These are phyloP conservation scores for Drosophila sechellia DNA, from an alignment of 1,140 invertebrate genomes.

Conservation along the genomic window DNA sequence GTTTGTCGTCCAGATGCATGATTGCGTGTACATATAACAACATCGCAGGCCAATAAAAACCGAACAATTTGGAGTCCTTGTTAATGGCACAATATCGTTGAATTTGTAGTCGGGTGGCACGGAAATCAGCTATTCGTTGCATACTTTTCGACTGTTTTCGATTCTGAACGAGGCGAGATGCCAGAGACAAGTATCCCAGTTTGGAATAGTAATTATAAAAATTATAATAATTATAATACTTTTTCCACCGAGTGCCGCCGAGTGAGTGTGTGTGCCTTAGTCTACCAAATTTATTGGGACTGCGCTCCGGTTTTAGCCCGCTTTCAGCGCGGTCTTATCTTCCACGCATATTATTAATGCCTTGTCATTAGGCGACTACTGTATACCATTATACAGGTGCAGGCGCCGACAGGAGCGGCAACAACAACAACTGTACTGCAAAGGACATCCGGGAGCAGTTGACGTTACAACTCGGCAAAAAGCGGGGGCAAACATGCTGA, in stretches of 20 bases:
- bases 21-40: constrained; percentile 36
- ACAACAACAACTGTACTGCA: constrained; percentile 11
- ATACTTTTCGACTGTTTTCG: too few relatives aligned
- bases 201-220: neutral
- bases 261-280: neutral
- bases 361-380: constrained; percentile 60
- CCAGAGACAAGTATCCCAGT: too few relatives aligned
- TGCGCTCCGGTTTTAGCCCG: neutral
- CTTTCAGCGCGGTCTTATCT: constrained; percentile 47
- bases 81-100: neutral
- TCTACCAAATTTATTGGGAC: neutral
- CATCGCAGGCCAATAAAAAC: constrained; percentile 30
- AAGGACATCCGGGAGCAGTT: constrained; percentile 45
- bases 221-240: neutral
- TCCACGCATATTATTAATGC: constrained; percentile 78
- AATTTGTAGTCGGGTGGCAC: too few relatives aligned
- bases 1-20: constrained; percentile 55
- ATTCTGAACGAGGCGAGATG: too few relatives aligned
- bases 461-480: constrained; percentile 59
- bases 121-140: too few relatives aligned
- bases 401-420: constrained; percentile 47
- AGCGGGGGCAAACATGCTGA: constrained; percentile 50
- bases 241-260: neutral
- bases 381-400: constrained; percentile 1
- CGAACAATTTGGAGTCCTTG: neutral